A percentile compares a stretch with the other conserved stretches of the same genome.
These are phyloP conservation scores for Mylabris sibirica DNA, from an alignment of 2,888 invertebrate species.

Conservation along the genomic window DNA sequence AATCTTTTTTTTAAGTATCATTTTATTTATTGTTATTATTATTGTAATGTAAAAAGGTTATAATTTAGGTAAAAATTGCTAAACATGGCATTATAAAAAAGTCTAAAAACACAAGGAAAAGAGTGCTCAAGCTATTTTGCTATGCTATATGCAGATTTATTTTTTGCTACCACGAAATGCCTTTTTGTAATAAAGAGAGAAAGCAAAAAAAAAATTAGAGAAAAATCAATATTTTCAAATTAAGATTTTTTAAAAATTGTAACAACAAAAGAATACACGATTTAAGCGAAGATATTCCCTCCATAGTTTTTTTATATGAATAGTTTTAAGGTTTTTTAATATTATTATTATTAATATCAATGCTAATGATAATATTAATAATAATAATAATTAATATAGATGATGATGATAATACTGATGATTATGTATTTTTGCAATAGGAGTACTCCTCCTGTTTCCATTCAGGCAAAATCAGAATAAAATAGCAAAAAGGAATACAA, in stretches of 20 bases:
- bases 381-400: not conserved
- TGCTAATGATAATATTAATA: not conserved
- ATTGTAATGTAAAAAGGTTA: constrained; percentile 38
- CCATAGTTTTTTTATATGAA: constrained; percentile 53
- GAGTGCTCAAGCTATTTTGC: constrained; percentile 48
- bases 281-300: constrained; percentile 58
- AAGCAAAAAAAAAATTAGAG: too few relatives aligned
- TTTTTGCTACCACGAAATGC: constrained; percentile 56
- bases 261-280: constrained; percentile 2
- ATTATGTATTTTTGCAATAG: constrained; percentile 54
- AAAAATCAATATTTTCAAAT: constrained; percentile 37
- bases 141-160: constrained; percentile 45
- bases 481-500: constrained; percentile 41
- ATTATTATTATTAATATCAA: constrained; percentile 24
- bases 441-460: constrained; percentile 52
- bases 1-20: constrained; percentile 43
- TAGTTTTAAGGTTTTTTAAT: constrained; percentile 51
- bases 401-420: not conserved
- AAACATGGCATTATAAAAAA: constrained; percentile 46
- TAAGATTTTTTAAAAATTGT: constrained; percentile 1
- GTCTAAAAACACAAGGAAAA: constrained; percentile 32
- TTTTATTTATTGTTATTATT: constrained; percentile 44
- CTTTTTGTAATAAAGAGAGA: constrained; percentile 47
- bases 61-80: constrained; percentile 24
- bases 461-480: not conserved